These are phyloP conservation scores for Noctuana brunneofusca DNA, from an alignment of 2,888 invertebrate species.

Conservation along the genomic window DNA sequence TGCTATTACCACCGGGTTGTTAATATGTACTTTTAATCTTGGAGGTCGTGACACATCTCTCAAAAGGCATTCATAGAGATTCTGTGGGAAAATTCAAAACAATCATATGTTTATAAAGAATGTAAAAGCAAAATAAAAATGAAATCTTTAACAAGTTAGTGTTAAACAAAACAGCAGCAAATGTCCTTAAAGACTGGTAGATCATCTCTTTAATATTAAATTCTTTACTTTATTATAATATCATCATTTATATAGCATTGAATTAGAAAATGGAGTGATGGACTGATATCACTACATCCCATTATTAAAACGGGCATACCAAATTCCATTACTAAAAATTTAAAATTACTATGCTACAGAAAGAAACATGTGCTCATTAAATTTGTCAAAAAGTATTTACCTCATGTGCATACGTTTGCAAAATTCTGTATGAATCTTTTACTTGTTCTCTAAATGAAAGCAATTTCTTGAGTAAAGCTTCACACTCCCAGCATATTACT, in stretches of 20 bases:
- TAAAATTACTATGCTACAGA: neutral
- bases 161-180: too few species aligned
- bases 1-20: slow-evolving; percentile 42
- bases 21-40: slow-evolving; percentile 46
- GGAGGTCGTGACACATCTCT: slow-evolving; percentile 58
- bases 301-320: too few species aligned
- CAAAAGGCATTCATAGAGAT: slow-evolving; percentile 56
- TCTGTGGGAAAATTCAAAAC: slow-evolving; percentile 48
- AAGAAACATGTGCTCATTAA: neutral
- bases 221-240: too few species aligned
- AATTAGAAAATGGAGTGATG: too few species aligned
- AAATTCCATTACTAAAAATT: too few species aligned
- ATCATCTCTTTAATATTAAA: too few species aligned
- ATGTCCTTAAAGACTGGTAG: too few species aligned
- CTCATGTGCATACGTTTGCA: slow-evolving; percentile 65
- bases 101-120: neutral
- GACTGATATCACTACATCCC: too few species aligned
- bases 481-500: slow-evolving; percentile 65
- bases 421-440: slow-evolving; percentile 63
- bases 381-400: slow-evolving; percentile 42
- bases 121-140: neutral
- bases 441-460: slow-evolving; percentile 62
- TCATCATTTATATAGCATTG: too few species aligned
- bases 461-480: slow-evolving; percentile 52
- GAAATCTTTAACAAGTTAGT: neutral